Percentiles rank a stretch among this genome's conserved stretches.
These are phyloP conservation scores for Bombus waltoni DNA, from an alignment of 1,140 invertebrate species.

Conservation along the genomic window DNA sequence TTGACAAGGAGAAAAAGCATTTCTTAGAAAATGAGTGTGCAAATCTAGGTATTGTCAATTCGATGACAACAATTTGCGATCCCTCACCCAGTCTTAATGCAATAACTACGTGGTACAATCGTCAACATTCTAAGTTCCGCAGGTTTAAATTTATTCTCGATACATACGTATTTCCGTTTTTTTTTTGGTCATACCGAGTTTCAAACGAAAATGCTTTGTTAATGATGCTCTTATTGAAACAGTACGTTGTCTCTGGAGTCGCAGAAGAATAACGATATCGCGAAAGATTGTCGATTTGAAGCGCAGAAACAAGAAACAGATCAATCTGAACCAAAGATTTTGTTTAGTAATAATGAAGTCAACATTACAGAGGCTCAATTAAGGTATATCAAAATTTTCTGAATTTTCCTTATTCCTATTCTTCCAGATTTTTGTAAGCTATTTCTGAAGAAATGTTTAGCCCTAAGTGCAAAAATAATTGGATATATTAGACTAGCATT, in stretches of 20 bases:
- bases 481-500: constrained; percentile 17
- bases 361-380: constrained; percentile 33
- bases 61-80: constrained; percentile 44
- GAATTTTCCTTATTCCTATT: constrained; percentile 2
- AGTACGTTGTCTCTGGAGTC: constrained; percentile 27
- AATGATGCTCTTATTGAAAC: constrained; percentile 1
- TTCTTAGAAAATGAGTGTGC: constrained; percentile 31
- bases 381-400: constrained; percentile 33
- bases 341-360: constrained; percentile 43
- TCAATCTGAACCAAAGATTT: constrained; percentile 15
- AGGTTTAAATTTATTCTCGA: constrained; percentile 21
- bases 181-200: neutral
- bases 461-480: constrained; percentile 20
- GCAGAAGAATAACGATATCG: constrained; percentile 21
- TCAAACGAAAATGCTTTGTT: neutral
- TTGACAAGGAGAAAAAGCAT: constrained; percentile 17
- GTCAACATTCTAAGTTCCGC: constrained; percentile 39
- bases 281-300: constrained; percentile 36
- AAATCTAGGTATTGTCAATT: constrained; percentile 37
- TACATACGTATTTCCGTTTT: neutral
- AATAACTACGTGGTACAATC: constrained; percentile 46
- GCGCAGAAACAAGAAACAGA: constrained; percentile 10
- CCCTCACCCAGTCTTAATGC: constrained; percentile 38
- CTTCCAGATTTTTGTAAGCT: constrained; percentile 22
- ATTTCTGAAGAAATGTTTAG: constrained; percentile 29